Evolutionary conservation across 2,797 vertebrate species (phyloP).

Genomic region (Acrocephalus scirpaceus): DNA sequence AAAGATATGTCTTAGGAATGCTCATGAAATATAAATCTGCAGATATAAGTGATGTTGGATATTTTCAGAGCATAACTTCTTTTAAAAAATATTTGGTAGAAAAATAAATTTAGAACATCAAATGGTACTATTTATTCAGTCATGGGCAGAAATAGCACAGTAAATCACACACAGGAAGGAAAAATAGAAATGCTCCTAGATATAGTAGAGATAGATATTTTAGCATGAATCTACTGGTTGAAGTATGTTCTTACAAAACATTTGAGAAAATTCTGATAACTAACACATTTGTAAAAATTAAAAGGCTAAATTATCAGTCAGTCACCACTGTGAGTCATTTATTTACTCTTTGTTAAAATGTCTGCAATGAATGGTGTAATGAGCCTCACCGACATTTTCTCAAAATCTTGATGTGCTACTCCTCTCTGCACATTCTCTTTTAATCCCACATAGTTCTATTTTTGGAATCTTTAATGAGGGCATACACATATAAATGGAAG

Average conservation of each 20-base stretch:
- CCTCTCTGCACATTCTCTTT: neutral
- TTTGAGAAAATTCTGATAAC: neutral
- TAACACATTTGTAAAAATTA: neutral
- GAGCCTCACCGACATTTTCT: neutral
- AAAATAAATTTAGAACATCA: neutral
- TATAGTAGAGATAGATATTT: neutral
- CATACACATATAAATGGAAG: neutral
- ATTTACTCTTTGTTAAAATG: neutral
- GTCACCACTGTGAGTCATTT: neutral
- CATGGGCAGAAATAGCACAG: neutral
- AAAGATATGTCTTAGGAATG: neutral
- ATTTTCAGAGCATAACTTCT: neutral
- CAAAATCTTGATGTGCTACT: neutral
- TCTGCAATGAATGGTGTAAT: neutral
- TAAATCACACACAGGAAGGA: neutral
- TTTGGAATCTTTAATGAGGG: conserved; percentile 24
- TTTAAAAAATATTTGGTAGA: neutral
- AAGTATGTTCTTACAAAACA: neutral
- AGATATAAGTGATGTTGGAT: neutral
- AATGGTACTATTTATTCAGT: neutral
- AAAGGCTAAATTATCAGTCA: neutral
- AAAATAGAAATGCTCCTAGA: neutral
- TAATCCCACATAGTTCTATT: neutral
- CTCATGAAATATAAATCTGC: neutral
- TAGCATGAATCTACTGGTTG: neutral